phyloP scores from a whole-genome alignment of 2,113 vertebrate genomes.

The Calidris pygmaea region DNA sequence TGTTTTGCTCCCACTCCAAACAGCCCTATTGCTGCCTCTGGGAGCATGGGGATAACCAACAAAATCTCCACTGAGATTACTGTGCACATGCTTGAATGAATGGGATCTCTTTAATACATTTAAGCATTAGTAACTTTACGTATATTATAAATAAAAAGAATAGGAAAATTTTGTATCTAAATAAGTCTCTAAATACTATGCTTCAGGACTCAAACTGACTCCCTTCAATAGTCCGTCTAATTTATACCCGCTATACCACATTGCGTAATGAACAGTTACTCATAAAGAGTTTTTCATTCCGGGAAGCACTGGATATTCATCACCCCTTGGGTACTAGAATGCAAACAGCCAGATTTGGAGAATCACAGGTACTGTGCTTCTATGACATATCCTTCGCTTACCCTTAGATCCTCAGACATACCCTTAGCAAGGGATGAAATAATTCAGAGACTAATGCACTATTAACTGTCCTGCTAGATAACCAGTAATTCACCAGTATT shows the following conservation, averaged over 20 bases:
- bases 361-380: neutral
- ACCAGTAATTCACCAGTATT: neutral
- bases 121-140: neutral
- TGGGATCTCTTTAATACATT: neutral
- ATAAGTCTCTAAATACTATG: neutral
- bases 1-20: neutral
- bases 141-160: neutral
- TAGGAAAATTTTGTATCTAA: neutral
- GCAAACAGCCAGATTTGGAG: neutral
- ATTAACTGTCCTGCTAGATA: neutral
- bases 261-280: neutral
- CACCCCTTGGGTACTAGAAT: neutral
- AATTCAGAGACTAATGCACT: neutral
- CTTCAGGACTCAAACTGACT: neutral
- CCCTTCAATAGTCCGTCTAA: neutral
- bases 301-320: neutral
- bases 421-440: neutral
- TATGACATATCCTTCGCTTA: neutral
- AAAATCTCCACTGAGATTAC: neutral
- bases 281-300: neutral
- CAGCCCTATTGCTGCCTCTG: neutral
- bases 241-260: neutral
- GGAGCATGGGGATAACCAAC: neutral
- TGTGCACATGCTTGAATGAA: neutral
- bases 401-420: no score